These are phyloP conservation scores for Lethrus apterus DNA, from an alignment of 1,140 invertebrate genomes.

Conservation along the genomic window DNA sequence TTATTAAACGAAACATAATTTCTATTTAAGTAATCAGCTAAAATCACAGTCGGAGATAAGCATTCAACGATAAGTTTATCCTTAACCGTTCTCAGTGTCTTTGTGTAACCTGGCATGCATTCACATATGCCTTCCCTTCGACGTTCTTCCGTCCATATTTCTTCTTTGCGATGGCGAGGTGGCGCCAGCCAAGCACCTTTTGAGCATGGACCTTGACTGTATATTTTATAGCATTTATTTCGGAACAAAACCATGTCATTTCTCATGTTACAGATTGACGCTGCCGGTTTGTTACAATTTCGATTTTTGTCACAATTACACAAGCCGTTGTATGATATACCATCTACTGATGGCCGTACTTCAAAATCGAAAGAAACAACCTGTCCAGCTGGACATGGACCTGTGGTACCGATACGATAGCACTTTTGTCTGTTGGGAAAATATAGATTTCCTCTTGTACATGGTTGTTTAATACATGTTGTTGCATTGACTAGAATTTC, in stretches of 20 bases:
- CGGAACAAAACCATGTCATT: constrained; percentile 54
- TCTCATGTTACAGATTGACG: constrained; percentile 37
- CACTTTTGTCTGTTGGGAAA: constrained; percentile 64
- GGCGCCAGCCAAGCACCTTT: constrained; percentile 65
- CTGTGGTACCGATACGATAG: constrained; percentile 63
- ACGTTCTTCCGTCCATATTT: constrained; percentile 33
- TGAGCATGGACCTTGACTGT: constrained; percentile 65
- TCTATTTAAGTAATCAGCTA: constrained; percentile 50
- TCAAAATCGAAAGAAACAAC: constrained; percentile 71
- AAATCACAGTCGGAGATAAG: constrained; percentile 44
- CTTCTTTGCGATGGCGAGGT: constrained; percentile 37
- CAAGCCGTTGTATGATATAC: constrained; percentile 71
- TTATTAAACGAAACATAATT: constrained; percentile 24
- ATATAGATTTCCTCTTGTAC: constrained; percentile 62
- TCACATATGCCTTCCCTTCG: constrained; percentile 52
- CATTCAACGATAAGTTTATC: constrained; percentile 32
- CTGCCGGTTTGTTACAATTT: constrained; percentile 17
- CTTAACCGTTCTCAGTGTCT: constrained; percentile 30
- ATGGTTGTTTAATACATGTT: constrained; percentile 56
- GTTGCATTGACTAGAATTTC: constrained; percentile 58
- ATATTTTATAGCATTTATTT: constrained; percentile 60
- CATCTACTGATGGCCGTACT: constrained; percentile 63
- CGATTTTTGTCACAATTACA: constrained; percentile 55
- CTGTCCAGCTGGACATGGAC: constrained; percentile 61
- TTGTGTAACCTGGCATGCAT: constrained; percentile 62